Base-by-base conservation (phyloP, 2,888 invertebrate genomes). In the Nomada fabriciana region DNA sequence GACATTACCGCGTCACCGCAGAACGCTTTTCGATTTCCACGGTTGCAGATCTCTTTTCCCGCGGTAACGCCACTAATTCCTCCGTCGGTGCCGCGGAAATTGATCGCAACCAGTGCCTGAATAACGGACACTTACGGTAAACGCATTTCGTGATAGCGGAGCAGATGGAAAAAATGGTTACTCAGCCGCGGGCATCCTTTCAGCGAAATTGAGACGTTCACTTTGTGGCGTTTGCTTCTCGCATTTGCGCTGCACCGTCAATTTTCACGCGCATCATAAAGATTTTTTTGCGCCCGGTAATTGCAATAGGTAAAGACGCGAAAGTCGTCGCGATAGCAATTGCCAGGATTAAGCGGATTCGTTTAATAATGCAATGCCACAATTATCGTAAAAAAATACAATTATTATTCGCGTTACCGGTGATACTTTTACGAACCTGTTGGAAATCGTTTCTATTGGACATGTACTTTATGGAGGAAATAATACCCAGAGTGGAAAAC, bases 181-280 rank as follows among this genome's bases (percentile, higher is more conserved):
- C 36, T 50, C 47, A n/a, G 59, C 71, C 71, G 25, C 52, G 36
- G 75, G 76, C 67, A 68, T 76, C 36, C 53, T 65, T 69, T 69
- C 76, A 61, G 23, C 57, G 57, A 76, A 82, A 82, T 82, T 82
- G 82, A 82, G 82, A 82, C 80, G 82, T 82, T 82, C 76, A 70
- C 67, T 63, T 71, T 76, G 64, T 59, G 25, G 15, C 47, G 59
- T 69, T 64, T 60, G 42, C 57, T 63, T 82, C 82, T 75, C 53
- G n/a, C 60, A 59, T 81, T 82, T 69, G 60, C 70, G 61, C 42
- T 25, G 53, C 23, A 36, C 60, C 60, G 57, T 63, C 65, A 73
- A 80, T 80, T 80, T 80, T 80, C 80, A 57, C 80, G 60, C 64
- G 42, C 29, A 67, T 65, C 52, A 53, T 15, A 13, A 36, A 47